These are phyloP conservation scores for Gibbula magus DNA, from an alignment of 2,888 invertebrate genomes.

Conservation along the genomic window DNA sequence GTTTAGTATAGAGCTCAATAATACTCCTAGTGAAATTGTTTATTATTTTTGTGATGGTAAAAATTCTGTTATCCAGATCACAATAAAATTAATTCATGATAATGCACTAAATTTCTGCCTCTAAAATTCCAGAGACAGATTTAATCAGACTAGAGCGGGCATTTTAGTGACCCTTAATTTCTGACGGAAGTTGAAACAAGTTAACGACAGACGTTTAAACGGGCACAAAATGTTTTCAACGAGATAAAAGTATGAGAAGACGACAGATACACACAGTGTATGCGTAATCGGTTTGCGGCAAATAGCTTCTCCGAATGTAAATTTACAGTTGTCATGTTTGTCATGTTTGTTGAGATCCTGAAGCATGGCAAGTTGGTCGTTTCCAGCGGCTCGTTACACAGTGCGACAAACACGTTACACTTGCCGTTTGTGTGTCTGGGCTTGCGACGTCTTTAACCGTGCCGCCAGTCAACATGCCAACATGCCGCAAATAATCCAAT, in stretches of 20 bases:
- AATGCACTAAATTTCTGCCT: too few relatives aligned
- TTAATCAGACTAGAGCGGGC: too few relatives aligned
- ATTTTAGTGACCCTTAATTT: not conserved
- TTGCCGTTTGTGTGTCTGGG: slow-evolving; percentile 15
- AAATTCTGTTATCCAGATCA: too few relatives aligned
- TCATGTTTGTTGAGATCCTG: slow-evolving; percentile 1
- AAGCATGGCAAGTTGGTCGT: slow-evolving; percentile 16
- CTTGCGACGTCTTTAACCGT: slow-evolving; percentile 2
- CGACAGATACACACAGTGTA: slow-evolving; percentile 5
- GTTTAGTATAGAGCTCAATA: too few relatives aligned
- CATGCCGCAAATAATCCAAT: slow-evolving; percentile 17
- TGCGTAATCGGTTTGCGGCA: slow-evolving; percentile 19
- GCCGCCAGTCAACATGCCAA: slow-evolving; percentile 13
- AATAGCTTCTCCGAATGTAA: slow-evolving; percentile 16
- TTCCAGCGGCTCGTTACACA: slow-evolving; percentile 5
- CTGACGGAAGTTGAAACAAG: slow-evolving; percentile 17
- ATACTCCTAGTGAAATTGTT: too few relatives aligned
- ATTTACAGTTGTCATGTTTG: slow-evolving; percentile 20
- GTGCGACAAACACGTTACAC: slow-evolving; percentile 22
- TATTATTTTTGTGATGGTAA: too few relatives aligned
- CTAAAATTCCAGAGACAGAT: too few relatives aligned
- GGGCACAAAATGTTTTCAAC: not conserved
- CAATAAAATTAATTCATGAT: too few relatives aligned
- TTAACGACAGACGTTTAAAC: not conserved
- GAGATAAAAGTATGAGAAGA: not conserved